Base-by-base conservation (phyloP, 2,888 invertebrate species). In the Platynereis dumerilii region DNA sequence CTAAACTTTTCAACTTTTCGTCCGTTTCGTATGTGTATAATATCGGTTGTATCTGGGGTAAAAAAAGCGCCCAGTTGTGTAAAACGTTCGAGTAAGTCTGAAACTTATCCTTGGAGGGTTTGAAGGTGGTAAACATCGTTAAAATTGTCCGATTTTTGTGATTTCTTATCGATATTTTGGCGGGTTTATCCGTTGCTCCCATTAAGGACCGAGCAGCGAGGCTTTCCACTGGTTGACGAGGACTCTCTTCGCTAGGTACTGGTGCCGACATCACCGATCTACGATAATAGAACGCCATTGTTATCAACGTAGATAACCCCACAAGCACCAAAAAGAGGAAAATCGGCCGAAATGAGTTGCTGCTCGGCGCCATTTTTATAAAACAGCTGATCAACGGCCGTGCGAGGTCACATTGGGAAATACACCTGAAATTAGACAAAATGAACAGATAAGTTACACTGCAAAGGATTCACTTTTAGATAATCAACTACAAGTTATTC, bases 21-120 rank as follows among this genome's bases (percentile, higher is more conserved):
- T 48, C 48, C 48, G 48, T 48, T 3, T 48, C 20, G 48, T 20
- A n/a, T 7, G 48, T 22, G 48, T 12, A 48, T n/a, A 48, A 22
- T 48, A 48, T 48, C 48, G 48, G 48, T n/a, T 48, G 48, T 22
- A 48, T 22, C 22, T 12, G 10, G 3, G 48, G 48, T 5, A 48
- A 10, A n/a, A 12, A 48, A 5, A 20, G 48, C 48, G 22, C 48
- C 48, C 48, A 48, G 48, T 48, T 48, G 20, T 20, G n/a, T n/a
- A 48, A 48, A n/a, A 48, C 48, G 17, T 48, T 48, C n/a, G 48
- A 20, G 48, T 48, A n/a, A n/a, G 17, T 48, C n/a, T 48, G 48
- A 22, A 48, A 48, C 20, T n/a, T n/a, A n/a, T 48, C 48, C n/a
- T n/a, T n/a, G 7, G 48, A 5, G 22, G 5, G 5, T n/a, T 48